Base-by-base conservation (phyloP, 2,797 vertebrate species). In the Furcifer pardalis region DNA sequence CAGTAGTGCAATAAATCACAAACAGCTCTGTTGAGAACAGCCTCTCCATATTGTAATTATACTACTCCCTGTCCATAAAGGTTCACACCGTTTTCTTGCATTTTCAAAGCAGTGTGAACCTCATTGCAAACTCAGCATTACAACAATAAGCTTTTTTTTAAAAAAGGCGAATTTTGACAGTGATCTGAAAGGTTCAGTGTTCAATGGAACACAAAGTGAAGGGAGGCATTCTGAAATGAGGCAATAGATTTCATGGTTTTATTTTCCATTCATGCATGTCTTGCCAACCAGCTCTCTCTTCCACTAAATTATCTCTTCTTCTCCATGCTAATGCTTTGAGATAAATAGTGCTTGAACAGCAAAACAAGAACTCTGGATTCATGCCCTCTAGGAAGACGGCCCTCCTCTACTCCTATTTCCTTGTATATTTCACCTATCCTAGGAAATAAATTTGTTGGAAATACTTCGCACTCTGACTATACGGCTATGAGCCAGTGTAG, bases 371-470 rank as follows among this genome's bases (percentile, higher is more conserved):
- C 52, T 90, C 86, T 77, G 65, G 72, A 90, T 91, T 92, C 79
- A 76, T 87, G 91, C 86, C 89, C 82, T 90, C 52, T 84, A 90
- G 86, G 83, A 92, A 88, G 1, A 6, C 7, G 86, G 32, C 1
- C 71, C 91, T n/a, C 84, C 76, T 83, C 78, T 86, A 59, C 46
- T 59, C 78, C 90, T 84, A 73, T 71, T 91, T 91, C 56, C 65
- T 40, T 60, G 52, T 69, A 77, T 81, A 60, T 69, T 85, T 76
- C 42, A 81, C 49, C 37, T 77, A 72, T 69, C 6, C 72, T 76
- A 81, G 49, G 37, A 89, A 91, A 86, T 72, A 93, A 89, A 83
- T 91, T 75, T 87, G 83, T 89, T 88, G 90, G 92, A 89, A 93
- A 88, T 90, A 82, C 87, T 42, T 68, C 63, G 90, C 85, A 85